Evolutionary conservation across 2,888 invertebrate species (phyloP), one percentile per base, ranked within the genome.

Genomic region (Acronicta aceris): DNA sequence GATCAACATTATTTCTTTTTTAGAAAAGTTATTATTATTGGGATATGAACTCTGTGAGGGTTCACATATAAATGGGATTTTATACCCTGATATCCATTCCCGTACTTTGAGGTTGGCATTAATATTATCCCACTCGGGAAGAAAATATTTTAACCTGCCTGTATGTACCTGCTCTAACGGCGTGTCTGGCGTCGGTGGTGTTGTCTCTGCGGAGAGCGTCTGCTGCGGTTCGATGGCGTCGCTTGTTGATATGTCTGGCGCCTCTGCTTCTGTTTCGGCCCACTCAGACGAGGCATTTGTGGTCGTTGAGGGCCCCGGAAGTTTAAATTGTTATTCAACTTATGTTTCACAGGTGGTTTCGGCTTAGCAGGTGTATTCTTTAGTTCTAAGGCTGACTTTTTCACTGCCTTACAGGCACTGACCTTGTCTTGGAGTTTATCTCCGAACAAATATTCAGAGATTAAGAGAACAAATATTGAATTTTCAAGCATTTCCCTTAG

Each of bases 291-390:
- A 9, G 53, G 53, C 17, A 42, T 12, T 15, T 30, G 48, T 15
- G 17, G 53, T 53, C 53, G 30, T 16, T 48, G 53, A 42, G 59
- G 59, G 59, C 59, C 52, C 59, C 59, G 25, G 59, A 9, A 53
- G 59, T 59, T 59, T 53, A 59, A 53, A 48, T 36, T 38, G 2
- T 59, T 53, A 4, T 30, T 30, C 0, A 30, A 30, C 7, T 30
- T 30, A 2, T 36, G 47, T 49, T 43, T 59, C 5, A 13, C 5
- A 2, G 47, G 52, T 4, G 15, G 16, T 48, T 30, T 48, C 42
- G 30, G 8, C 10, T 30, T 30, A 0, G 41, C 30, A 33, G 49
- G 50, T 0, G 10, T 13, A 8, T 59, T 59, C 12, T 59, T 59
- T 5, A 59, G 4, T 15, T 59, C 54, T 16, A 16, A 9, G 0